phyloP scores from a whole-genome alignment of 2,888 invertebrate species.

The Morpho helenor region DNA sequence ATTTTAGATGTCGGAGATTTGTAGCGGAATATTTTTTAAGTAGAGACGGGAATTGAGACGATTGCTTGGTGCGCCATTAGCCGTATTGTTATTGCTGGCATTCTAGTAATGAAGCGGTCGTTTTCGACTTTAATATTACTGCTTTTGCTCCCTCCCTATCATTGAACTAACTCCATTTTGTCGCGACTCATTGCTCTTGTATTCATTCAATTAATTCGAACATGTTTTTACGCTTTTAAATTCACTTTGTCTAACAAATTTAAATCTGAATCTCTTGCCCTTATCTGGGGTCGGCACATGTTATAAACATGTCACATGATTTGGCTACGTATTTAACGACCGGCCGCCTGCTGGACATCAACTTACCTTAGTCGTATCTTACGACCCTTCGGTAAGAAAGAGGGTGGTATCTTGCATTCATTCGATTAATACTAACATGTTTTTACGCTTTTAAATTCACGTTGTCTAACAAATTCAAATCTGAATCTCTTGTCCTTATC shows the following conservation, averaged over 20 bases:
- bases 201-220: slow-evolving; percentile 59
- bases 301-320: too few species aligned
- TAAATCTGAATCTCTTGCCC: not conserved
- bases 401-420: too few species aligned
- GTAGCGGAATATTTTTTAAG: slow-evolving; percentile 54
- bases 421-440: too few species aligned
- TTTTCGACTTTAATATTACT: slow-evolving; percentile 72
- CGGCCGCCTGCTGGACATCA: too few species aligned
- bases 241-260: not conserved
- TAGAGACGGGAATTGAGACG: slow-evolving; percentile 59
- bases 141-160: slow-evolving; percentile 61
- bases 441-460: too few species aligned
- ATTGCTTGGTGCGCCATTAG: slow-evolving; percentile 66
- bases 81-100: slow-evolving; percentile 75
- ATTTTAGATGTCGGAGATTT: slow-evolving; percentile 43
- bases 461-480: too few species aligned
- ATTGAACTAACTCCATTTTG: slow-evolving; percentile 60
- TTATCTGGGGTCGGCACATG: too few species aligned
- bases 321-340: too few species aligned
- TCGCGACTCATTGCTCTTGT: slow-evolving; percentile 54
- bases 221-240: slow-evolving; percentile 19
- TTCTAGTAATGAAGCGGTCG: slow-evolving; percentile 74
- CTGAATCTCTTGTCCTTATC: too few species aligned
- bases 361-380: too few species aligned
- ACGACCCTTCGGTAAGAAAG: too few species aligned